Evolutionary conservation across 2,888 invertebrate genomes (phyloP).

Genomic region (Torymus aiolomorphi): DNA sequence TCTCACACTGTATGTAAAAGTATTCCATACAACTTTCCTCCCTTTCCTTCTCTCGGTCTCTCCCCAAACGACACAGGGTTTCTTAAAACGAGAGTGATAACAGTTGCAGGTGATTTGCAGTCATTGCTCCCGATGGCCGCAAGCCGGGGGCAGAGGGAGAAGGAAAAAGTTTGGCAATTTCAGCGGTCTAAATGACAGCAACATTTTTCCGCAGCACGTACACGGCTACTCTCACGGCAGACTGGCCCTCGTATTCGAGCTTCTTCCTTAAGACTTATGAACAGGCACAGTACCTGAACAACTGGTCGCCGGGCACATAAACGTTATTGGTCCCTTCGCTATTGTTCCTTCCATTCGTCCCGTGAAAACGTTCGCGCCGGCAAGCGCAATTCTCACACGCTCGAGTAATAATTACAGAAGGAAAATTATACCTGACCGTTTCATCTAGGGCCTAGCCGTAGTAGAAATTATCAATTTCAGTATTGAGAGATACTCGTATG

Average conservation of each 20-base stretch:
- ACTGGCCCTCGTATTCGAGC: neutral
- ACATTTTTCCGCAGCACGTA: constrained; percentile 27
- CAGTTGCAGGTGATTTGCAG: constrained; percentile 30
- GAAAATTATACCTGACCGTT: constrained; percentile 8
- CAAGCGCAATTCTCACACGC: too few relatives aligned
- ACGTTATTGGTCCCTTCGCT: constrained; percentile 41
- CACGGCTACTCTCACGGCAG: too few relatives aligned
- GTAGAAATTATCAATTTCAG: constrained; percentile 12
- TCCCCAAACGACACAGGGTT: too few relatives aligned
- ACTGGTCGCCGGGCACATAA: constrained; percentile 15
- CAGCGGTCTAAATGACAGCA: constrained; percentile 14
- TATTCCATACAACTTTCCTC: too few relatives aligned
- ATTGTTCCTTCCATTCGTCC: constrained; percentile 18
- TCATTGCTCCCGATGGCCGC: constrained; percentile 25
- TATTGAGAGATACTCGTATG: neutral
- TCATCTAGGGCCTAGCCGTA: neutral
- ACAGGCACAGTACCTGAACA: constrained; percentile 18
- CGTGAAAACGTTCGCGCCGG: neutral
- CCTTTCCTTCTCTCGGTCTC: too few relatives aligned
- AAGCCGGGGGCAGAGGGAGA: too few relatives aligned
- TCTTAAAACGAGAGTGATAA: constrained; percentile 29
- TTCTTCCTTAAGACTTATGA: constrained; percentile 28
- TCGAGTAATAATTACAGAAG: constrained; percentile 23
- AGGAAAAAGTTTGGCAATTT: constrained; percentile 39
- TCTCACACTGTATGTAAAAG: too few relatives aligned